These are phyloP conservation scores for Drosophila ambigua DNA, from an alignment of 1,140 invertebrate species.

Conservation along the genomic window DNA sequence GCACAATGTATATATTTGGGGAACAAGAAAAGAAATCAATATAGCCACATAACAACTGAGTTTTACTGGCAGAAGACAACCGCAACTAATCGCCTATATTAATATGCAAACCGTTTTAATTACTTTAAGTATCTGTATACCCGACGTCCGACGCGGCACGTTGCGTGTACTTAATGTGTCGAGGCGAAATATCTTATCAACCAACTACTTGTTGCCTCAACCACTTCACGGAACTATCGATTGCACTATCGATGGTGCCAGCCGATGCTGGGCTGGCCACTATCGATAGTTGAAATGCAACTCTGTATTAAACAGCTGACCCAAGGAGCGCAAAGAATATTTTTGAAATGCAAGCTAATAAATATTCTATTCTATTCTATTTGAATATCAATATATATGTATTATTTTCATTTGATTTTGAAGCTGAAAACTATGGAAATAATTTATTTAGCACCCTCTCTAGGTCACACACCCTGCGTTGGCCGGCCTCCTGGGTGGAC, in stretches of 20 bases:
- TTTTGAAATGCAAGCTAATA: no score
- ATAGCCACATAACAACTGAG: constrained; percentile 9
- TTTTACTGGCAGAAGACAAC: neutral
- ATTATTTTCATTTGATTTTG: no score
- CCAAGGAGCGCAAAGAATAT: no score
- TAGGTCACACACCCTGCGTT: no score
- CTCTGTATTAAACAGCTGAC: no score
- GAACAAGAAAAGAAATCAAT: neutral
- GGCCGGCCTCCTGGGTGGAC: no score
- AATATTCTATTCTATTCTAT: no score
- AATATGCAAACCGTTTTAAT: constrained; percentile 51
- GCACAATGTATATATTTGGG: neutral
- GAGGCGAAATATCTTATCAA: constrained; percentile 35
- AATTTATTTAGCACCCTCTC: no score
- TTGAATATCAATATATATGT: no score
- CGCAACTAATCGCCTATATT: constrained; percentile 11
- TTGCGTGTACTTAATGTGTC: constrained; percentile 33
- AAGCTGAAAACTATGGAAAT: no score
- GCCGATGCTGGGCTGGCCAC: no score
- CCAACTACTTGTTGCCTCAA: constrained; percentile 54
- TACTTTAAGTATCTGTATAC: constrained; percentile 69
- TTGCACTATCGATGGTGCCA: neutral
- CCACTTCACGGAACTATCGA: neutral
- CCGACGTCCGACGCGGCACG: constrained; percentile 35
- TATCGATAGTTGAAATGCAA: no score